A percentile compares a stretch with the other conserved stretches of the same genome.
phyloP scores from a whole-genome alignment of 2,888 invertebrate species.

The Conus canariensis region DNA sequence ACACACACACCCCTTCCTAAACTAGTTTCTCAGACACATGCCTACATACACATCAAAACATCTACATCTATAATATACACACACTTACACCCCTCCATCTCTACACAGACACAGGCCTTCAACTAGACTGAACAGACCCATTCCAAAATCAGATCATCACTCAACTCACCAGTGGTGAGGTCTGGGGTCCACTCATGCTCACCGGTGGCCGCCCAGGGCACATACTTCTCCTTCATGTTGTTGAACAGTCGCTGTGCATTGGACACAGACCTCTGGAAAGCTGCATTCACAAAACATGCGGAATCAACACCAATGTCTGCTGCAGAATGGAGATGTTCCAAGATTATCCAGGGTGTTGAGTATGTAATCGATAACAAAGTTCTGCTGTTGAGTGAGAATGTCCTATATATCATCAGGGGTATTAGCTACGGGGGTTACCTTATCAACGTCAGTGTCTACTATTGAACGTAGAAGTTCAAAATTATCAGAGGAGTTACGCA shows the following conservation, averaged over 20 bases:
- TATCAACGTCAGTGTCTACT: too few species aligned
- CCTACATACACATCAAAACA: neutral
- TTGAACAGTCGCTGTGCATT: conserved; percentile 31
- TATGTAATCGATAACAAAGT: too few species aligned
- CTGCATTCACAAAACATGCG: neutral
- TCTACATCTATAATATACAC: neutral
- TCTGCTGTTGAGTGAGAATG: too few species aligned
- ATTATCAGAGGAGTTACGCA: too few species aligned
- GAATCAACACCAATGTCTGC: too few species aligned
- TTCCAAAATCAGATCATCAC: too few species aligned
- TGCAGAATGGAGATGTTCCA: neutral
- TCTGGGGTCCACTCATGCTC: neutral
- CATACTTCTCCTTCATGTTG: conserved; percentile 34
- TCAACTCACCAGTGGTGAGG: conserved; percentile 89
- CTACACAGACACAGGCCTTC: neutral
- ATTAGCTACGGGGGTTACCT: too few species aligned
- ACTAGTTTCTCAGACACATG: neutral
- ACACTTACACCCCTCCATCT: neutral
- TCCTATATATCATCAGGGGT: too few species aligned
- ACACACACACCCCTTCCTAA: too few species aligned
- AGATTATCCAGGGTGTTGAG: neutral
- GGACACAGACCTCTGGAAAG: conserved; percentile 8
- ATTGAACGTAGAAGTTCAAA: too few species aligned
- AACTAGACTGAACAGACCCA: neutral
- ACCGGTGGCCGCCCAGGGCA: neutral